phyloP scores from a whole-genome alignment of 2,888 invertebrate species.

The Sisyra nigra region DNA sequence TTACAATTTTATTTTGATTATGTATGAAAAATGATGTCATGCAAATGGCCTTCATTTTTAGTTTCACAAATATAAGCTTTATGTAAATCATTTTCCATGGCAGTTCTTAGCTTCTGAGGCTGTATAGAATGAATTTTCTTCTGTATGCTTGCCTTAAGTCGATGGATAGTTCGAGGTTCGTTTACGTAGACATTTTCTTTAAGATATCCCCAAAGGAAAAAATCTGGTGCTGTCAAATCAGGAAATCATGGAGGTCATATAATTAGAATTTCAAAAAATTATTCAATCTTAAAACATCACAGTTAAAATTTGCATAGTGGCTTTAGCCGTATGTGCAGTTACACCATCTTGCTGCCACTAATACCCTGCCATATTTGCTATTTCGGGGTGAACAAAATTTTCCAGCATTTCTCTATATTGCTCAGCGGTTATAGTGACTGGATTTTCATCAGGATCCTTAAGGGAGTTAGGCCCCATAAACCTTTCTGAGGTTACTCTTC shows the following conservation, averaged over 20 bases:
- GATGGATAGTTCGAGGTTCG: neutral
- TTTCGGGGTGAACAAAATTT: neutral
- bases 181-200: neutral
- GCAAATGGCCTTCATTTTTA: too few species aligned
- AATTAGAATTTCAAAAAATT: neutral
- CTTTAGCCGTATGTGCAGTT: constrained; percentile 1
- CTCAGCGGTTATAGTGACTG: neutral
- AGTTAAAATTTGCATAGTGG: neutral
- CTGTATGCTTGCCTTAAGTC: neutral
- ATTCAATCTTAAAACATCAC: neutral
- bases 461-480: neutral
- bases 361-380: constrained; percentile 1
- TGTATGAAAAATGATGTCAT: neutral
- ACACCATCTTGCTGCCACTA: neutral
- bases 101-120: neutral
- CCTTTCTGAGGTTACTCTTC: constrained; percentile 1
- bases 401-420: constrained; percentile 1
- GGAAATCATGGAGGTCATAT: neutral
- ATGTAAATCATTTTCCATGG: too few species aligned
- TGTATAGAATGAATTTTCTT: neutral
- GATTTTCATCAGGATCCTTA: neutral
- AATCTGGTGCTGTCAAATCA: too few species aligned
- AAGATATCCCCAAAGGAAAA: neutral
- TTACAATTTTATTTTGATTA: constrained; percentile 1
- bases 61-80: too few species aligned